These are phyloP conservation scores for Hypotaenidia philippensis DNA, from an alignment of 2,797 vertebrate species.

Conservation along the genomic window DNA sequence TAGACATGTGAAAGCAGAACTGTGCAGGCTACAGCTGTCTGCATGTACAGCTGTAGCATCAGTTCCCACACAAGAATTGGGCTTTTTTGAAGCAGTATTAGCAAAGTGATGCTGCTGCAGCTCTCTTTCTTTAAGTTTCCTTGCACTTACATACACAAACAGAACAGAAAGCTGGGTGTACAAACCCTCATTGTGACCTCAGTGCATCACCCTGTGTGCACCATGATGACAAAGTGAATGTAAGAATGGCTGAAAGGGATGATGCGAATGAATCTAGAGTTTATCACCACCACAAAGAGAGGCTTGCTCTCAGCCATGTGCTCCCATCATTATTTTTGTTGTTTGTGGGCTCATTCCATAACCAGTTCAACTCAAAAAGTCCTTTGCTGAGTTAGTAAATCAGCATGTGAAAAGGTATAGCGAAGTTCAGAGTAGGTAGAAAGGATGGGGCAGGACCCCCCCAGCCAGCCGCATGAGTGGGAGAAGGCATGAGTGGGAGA, in stretches of 20 bases:
- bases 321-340: not conserved
- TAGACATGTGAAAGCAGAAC: not conserved
- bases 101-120: not conserved
- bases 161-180: not conserved
- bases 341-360: not conserved
- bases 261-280: not conserved
- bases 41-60: not conserved
- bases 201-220: not conserved
- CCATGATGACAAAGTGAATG: accelerated
- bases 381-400: not conserved
- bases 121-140: not conserved
- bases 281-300: not conserved
- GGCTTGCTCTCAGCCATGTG: not conserved
- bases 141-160: not conserved
- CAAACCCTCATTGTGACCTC: not conserved
- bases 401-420: not conserved
- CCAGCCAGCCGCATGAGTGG: not conserved
- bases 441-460: not conserved
- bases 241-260: not conserved
- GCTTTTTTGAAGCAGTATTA: not conserved
- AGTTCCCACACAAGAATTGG: not conserved
- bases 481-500: not conserved
- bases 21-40: not conserved
- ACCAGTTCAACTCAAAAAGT: not conserved
- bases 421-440: not conserved